These are phyloP conservation scores for Arremon aurantiirostris DNA, from an alignment of 2,797 vertebrate genomes.

Conservation along the genomic window DNA sequence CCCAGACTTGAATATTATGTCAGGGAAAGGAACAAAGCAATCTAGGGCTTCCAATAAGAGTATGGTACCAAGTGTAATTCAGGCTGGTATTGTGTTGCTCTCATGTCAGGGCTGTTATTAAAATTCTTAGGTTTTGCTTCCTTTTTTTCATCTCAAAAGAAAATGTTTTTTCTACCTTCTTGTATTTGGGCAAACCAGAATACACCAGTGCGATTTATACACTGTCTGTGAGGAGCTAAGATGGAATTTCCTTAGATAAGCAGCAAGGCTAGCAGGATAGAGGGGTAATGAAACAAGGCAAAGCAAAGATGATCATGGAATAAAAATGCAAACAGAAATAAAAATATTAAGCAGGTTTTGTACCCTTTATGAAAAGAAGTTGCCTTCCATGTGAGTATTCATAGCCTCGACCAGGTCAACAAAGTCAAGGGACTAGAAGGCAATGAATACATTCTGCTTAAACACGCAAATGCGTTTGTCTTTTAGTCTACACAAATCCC, in stretches of 20 bases:
- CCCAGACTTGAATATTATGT: slow-evolving; percentile 88
- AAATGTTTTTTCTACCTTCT: slow-evolving; percentile 81
- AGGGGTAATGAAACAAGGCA: slow-evolving; percentile 32
- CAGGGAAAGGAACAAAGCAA: slow-evolving; percentile 89
- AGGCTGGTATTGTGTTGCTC: slow-evolving; percentile 81
- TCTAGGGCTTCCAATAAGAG: slow-evolving; percentile 88
- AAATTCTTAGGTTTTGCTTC: slow-evolving; percentile 79
- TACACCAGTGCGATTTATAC: slow-evolving; percentile 70
- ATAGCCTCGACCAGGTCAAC: background rate
- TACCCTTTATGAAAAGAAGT: background rate
- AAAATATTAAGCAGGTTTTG: slow-evolving; percentile 29
- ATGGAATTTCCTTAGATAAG: background rate
- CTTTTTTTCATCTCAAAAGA: slow-evolving; percentile 83
- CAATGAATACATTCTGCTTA: background rate
- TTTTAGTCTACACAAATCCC: background rate
- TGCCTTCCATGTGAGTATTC: background rate
- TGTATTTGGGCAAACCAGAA: slow-evolving; percentile 69
- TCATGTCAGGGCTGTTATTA: slow-evolving; percentile 90
- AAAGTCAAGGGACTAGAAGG: slow-evolving; percentile 11
- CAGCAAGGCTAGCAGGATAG: background rate
- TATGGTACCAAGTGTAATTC: slow-evolving; percentile 83
- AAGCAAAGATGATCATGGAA: background rate
- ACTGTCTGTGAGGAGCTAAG: slow-evolving; percentile 48
- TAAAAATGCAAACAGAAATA: slow-evolving; percentile 29
- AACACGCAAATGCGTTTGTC: background rate